These are phyloP conservation scores for Papilio gigon DNA, from an alignment of 2,888 invertebrate genomes.

Conservation along the genomic window DNA sequence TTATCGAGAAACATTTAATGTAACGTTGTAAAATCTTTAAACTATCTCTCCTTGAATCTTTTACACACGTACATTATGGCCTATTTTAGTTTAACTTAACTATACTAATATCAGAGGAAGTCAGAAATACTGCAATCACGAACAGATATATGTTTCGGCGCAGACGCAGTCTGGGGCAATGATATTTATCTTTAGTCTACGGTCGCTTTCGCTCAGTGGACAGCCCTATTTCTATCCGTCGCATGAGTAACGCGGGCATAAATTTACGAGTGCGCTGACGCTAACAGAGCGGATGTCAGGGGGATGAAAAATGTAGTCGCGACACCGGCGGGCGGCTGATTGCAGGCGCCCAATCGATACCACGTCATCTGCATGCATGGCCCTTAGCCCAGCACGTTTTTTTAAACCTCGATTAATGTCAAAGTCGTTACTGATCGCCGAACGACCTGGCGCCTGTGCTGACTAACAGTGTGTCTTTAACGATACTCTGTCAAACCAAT, in stretches of 20 bases:
- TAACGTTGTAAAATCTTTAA: no score
- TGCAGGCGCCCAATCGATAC: slow-evolving; percentile 52
- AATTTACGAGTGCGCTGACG: slow-evolving; percentile 53
- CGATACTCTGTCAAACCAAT: slow-evolving; percentile 1
- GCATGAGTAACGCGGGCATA: slow-evolving; percentile 49
- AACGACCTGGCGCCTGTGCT: background rate
- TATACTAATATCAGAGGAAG: background rate
- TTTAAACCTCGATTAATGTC: slow-evolving; percentile 39
- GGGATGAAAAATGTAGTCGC: slow-evolving; percentile 55
- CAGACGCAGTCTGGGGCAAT: slow-evolving; percentile 5
- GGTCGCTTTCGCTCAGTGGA: slow-evolving; percentile 30
- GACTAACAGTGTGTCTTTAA: background rate
- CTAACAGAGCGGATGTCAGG: slow-evolving; percentile 53
- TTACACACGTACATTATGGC: no score
- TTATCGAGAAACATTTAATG: no score
- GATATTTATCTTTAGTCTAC: slow-evolving; percentile 19
- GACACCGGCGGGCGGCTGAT: slow-evolving; percentile 49
- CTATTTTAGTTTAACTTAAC: background rate
- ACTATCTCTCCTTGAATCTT: no score
- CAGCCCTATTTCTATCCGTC: slow-evolving; percentile 48
- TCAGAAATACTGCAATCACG: slow-evolving; percentile 7
- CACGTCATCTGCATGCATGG: slow-evolving; percentile 49
- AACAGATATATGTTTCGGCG: background rate
- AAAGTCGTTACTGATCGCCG: slow-evolving; percentile 27
- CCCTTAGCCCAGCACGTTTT: slow-evolving; percentile 39